Conservation (phyloP, 2,113 vertebrate species). For the Nesospiza acunhae region DNA sequence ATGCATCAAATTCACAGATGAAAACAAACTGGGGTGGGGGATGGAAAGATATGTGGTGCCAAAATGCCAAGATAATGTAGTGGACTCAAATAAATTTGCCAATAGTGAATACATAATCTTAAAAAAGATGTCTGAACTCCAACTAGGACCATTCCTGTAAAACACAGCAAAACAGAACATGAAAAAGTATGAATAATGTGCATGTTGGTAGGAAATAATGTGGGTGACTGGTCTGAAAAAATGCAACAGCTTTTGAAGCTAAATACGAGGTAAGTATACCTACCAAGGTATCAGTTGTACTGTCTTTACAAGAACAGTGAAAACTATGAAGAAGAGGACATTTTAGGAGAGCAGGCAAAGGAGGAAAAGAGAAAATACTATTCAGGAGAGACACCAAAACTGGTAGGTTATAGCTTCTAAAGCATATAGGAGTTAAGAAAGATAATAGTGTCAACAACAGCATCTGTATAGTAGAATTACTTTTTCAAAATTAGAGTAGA, state of each 20-base stretch:
- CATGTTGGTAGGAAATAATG: neutral
- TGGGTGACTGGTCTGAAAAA: neutral
- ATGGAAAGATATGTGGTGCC: neutral
- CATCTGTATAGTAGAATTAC: neutral
- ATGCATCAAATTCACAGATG: slow-evolving; percentile 10
- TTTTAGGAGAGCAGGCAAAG: neutral
- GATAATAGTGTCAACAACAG: neutral
- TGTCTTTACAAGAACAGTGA: neutral
- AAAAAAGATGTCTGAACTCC: neutral
- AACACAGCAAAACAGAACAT: neutral
- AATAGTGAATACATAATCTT: neutral
- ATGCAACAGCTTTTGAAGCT: neutral
- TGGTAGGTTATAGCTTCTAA: neutral
- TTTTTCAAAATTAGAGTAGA: neutral
- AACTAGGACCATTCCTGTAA: neutral
- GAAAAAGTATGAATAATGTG: neutral
- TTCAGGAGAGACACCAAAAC: neutral
- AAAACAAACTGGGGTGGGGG: slow-evolving; percentile 34
- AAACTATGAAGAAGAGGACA: neutral
- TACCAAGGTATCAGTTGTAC: neutral
- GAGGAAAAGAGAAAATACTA: neutral
- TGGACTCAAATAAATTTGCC: neutral
- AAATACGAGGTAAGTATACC: neutral
- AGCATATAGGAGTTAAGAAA: neutral
- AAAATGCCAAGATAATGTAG: slow-evolving; percentile 28